Percentiles rank a stretch among this genome's conserved stretches.
Conservation (phyloP, 2,888 invertebrate genomes). For the Agrochola litura region DNA sequence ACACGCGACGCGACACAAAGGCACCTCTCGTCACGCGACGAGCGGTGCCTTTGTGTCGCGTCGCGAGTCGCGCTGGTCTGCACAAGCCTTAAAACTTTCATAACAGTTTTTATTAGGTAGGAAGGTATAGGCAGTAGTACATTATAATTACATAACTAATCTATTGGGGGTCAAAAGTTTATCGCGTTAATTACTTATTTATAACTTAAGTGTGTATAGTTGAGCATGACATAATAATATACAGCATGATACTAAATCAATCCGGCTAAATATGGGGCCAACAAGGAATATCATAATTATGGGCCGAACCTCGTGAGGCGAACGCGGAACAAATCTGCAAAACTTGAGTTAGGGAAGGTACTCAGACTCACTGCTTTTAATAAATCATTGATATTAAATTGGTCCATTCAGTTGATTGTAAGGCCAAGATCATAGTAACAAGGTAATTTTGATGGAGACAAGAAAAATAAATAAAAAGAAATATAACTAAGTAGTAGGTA, state of each 20-base stretch:
- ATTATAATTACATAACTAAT: constrained; percentile 25
- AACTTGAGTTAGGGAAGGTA: neutral
- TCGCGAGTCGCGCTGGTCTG: too few relatives aligned
- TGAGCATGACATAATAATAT: constrained; percentile 15
- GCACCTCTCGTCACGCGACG: too few relatives aligned
- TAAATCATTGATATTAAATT: constrained; percentile 9
- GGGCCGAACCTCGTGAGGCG: neutral
- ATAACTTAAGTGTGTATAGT: constrained; percentile 2
- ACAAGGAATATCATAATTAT: neutral
- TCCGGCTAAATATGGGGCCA: neutral
- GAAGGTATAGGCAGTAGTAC: neutral
- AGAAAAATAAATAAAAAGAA: neutral
- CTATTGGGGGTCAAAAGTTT: constrained; percentile 49
- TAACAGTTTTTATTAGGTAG: neutral
- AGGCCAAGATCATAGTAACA: neutral
- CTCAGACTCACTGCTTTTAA: neutral
- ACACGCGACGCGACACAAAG: too few relatives aligned
- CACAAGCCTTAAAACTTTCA: too few relatives aligned
- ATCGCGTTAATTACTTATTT: constrained; percentile 38
- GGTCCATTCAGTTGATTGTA: neutral
- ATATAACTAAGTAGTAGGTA: too few relatives aligned
- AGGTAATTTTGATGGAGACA: neutral
- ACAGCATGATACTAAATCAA: constrained; percentile 26
- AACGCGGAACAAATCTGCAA: neutral
- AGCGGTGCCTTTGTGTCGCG: too few relatives aligned